Conservation (phyloP, 2,888 invertebrate genomes). For the Agrochola litura region DNA sequence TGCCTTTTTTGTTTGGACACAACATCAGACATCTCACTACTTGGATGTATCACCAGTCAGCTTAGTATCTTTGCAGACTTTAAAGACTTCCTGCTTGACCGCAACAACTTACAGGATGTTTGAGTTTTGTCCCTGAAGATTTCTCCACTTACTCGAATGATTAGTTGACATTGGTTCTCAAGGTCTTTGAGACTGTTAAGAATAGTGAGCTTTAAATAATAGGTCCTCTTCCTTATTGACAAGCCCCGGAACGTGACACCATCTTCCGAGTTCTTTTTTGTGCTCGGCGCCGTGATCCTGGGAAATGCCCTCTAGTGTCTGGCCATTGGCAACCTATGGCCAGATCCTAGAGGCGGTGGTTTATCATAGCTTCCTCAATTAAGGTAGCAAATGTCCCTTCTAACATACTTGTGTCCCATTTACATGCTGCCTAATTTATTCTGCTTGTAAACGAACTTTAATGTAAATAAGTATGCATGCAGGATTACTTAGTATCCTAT, state of each 20-base stretch:
- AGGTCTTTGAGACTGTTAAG: neutral
- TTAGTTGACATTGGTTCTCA: neutral
- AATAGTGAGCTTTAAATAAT: neutral
- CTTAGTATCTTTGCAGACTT: neutral
- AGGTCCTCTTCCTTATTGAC: neutral
- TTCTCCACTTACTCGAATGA: neutral
- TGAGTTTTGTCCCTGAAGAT: neutral
- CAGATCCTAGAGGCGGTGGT: neutral
- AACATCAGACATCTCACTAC: neutral
- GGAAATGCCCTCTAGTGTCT: neutral
- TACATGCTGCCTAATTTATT: neutral
- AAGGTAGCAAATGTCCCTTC: neutral
- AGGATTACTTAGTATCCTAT: neutral
- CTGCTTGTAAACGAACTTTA: neutral
- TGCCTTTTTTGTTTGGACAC: neutral
- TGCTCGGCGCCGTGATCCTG: conserved; percentile 25
- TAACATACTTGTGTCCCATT: neutral
- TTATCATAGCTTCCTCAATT: neutral
- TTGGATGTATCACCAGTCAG: neutral
- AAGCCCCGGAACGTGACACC: neutral
- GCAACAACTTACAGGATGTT: neutral
- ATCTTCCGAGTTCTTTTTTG: neutral
- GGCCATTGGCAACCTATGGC: neutral
- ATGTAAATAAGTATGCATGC: neutral
- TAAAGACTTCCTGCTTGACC: neutral